Evolutionary conservation across 2,888 invertebrate species (phyloP), one percentile per base, ranked within the genome.

Genomic region (Agriotes lineatus): DNA sequence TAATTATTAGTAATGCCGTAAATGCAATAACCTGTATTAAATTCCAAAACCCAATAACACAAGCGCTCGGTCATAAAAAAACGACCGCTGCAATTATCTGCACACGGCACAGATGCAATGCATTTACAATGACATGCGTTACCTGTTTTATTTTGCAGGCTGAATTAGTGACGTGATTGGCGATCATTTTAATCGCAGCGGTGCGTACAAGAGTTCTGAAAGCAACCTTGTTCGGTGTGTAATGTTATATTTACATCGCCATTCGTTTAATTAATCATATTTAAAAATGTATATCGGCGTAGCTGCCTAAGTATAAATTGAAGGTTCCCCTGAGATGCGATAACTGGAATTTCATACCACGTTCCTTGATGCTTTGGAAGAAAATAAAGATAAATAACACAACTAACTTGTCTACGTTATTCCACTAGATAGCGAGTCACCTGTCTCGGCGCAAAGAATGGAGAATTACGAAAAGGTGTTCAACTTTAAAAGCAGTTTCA

Each of bases 1-100:
- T 71, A 74, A 74, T 69, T 74, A 71, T 69, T 54, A 62, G 54
- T 66, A 63, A 58, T 58, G 20, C 16, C 45, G 25, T 42, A 39
- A 54, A 64, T 18, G 56, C 61, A 56, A 61, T 61, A 56, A 14
- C 33, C 44, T 1, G 18, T 10, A 42, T 30, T 58, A 42, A 35
- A 30, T 52, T 45, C 9, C 10, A 18, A 7, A 19, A 30, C 5
- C 2, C 48, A 48, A 20, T 48, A 22, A n/a, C 14, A 12, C 7
- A 16, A 14, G 5, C 20, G 6, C 12, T 12, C 1, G n/a, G n/a
- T 52, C n/a, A 25, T 30, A 4, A 52, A 14, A 5, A 22, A 35
- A 35, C 25, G 35, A 10, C n/a, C 16, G 14, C 1, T 5, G 57
- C 18, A 48, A 48, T 16, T 14, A 4, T 35, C n/a, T 10, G 35